Conservation (phyloP, 2,888 invertebrate species). For the Plebejus argus region DNA sequence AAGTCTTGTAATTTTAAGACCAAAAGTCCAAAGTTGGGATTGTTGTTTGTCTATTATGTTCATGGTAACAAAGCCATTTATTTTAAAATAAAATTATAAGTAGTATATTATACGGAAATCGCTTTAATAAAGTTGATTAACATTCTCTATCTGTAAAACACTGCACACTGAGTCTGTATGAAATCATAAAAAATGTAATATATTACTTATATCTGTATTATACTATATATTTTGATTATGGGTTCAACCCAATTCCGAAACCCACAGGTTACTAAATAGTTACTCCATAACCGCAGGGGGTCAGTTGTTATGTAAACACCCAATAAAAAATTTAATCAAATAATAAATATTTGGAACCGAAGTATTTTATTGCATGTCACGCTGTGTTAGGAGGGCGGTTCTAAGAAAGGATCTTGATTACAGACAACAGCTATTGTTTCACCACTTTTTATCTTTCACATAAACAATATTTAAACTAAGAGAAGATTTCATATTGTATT, state of each 20-base stretch:
- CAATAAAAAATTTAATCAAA: constrained; percentile 19
- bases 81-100: too few relatives aligned
- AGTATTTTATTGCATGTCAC: constrained; percentile 4
- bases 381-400: constrained; percentile 14
- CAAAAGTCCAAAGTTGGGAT: not conserved
- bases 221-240: constrained; percentile 13
- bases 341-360: constrained; percentile 17
- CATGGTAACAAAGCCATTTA: not conserved
- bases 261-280: constrained; percentile 1
- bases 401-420: constrained; percentile 14
- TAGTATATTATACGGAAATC: too few relatives aligned
- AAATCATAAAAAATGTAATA: too few relatives aligned
- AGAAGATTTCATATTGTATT: not conserved
- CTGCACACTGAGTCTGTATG: too few relatives aligned
- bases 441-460: not conserved
- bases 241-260: not conserved
- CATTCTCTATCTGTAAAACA: too few relatives aligned
- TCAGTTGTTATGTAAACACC: constrained; percentile 23
- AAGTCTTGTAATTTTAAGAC: not conserved
- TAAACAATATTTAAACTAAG: not conserved
- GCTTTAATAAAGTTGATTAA: too few relatives aligned
- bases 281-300: not conserved
- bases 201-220: not conserved
- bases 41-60: not conserved
- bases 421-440: not conserved